These are phyloP conservation scores for Pseudonaja textilis DNA, from an alignment of 2,113 vertebrate genomes.

Conservation along the genomic window DNA sequence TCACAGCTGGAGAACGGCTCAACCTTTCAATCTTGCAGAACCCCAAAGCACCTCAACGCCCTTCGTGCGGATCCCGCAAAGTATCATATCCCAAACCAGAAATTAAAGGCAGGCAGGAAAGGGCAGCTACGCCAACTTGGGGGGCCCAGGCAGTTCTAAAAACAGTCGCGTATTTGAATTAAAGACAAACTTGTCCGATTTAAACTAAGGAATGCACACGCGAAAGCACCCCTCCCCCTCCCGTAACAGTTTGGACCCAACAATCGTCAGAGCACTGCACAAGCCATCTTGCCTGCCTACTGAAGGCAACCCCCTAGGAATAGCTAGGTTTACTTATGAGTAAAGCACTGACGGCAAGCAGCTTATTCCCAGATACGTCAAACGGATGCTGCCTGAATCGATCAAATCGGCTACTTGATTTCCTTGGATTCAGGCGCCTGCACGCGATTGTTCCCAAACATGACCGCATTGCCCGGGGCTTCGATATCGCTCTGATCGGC, in stretches of 20 bases:
- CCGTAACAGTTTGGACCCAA: background rate
- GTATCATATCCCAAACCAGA: constrained; percentile 21
- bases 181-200: constrained; percentile 26
- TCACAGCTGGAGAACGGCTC: background rate
- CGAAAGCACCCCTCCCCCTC: background rate
- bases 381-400: background rate
- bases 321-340: background rate
- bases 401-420: background rate
- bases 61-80: background rate
- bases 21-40: background rate
- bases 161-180: background rate
- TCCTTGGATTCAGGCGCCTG: background rate
- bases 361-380: background rate
- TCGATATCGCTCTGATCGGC: background rate
- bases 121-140: background rate
- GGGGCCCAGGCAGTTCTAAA: background rate
- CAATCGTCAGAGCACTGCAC: background rate
- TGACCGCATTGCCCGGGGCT: background rate
- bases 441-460: background rate
- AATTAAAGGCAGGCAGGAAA: constrained; percentile 26
- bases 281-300: background rate
- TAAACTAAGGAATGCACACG: background rate
- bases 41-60: background rate
- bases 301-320: background rate
- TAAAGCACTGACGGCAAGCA: background rate